A percentile compares a stretch with the other conserved stretches of the same genome.
phyloP scores from a whole-genome alignment of 2,797 vertebrate genomes.

The Selene dorsalis region DNA sequence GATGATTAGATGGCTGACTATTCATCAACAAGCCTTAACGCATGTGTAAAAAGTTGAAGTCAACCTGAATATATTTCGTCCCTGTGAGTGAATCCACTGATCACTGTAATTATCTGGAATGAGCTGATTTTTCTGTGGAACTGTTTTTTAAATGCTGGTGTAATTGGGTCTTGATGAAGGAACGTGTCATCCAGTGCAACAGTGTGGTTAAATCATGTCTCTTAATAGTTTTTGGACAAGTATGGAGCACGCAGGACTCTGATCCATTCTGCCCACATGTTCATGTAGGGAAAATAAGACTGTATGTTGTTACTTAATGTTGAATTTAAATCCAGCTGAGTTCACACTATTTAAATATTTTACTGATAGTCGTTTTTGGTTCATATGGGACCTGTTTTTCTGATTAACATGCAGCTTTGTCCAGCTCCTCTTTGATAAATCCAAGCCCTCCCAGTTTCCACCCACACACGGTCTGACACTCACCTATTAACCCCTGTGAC shows the following conservation, averaged over 20 bases:
- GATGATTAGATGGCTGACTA: neutral
- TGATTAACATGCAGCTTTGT: slow-evolving; percentile 2
- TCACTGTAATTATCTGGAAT: neutral
- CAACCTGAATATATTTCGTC: neutral
- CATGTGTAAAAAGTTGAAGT: neutral
- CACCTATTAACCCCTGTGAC: slow-evolving; percentile 54
- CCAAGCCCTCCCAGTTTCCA: slow-evolving; percentile 27
- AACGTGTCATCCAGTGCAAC: neutral
- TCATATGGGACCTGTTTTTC: neutral
- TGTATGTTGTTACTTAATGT: no score
- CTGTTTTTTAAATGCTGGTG: neutral
- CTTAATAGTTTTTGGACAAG: neutral
- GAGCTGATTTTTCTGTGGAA: neutral
- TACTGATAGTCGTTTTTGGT: neutral
- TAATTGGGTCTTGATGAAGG: neutral
- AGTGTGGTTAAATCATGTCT: neutral
- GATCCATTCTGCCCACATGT: neutral
- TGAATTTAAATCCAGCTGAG: no score
- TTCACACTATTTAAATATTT: no score
- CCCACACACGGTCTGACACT: slow-evolving; percentile 33
- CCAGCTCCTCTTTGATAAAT: slow-evolving; percentile 31
- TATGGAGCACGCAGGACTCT: neutral
- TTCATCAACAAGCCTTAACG: neutral
- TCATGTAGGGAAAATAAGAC: no score
- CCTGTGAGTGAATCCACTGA: neutral